Evolutionary conservation across 1,140 invertebrate species (phyloP).

Genomic region (Apis florea): DNA sequence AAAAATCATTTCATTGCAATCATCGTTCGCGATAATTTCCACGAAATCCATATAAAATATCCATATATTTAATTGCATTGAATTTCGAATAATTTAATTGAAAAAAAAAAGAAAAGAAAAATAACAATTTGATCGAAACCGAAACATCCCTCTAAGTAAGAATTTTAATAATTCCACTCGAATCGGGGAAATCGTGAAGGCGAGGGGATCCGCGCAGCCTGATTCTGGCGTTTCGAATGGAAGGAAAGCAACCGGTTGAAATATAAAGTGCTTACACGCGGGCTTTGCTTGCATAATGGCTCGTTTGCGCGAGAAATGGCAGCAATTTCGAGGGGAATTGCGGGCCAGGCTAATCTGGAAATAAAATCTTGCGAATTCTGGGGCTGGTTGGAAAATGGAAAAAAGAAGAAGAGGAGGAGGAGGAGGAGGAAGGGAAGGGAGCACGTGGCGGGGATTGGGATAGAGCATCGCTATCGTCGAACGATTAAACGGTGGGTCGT

Average conservation of each 20-base stretch:
- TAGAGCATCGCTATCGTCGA: conserved; percentile 2
- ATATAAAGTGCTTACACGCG: conserved; percentile 53
- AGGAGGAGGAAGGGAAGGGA: too few species aligned
- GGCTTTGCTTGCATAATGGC: conserved; percentile 47
- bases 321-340: conserved; percentile 51
- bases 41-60: too few species aligned
- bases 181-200: neutral
- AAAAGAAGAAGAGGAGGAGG: neutral
- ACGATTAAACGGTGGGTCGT: conserved; percentile 22
- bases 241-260: conserved; percentile 31
- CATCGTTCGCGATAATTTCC: too few species aligned
- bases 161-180: neutral
- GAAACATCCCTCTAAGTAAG: too few species aligned
- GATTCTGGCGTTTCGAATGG: conserved; percentile 38
- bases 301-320: conserved; percentile 54
- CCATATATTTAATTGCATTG: too few species aligned
- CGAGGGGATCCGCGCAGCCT: too few species aligned
- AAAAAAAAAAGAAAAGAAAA: too few species aligned
- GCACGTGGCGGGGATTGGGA: neutral
- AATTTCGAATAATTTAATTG: too few species aligned
- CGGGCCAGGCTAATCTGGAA: conserved; percentile 44
- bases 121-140: too few species aligned
- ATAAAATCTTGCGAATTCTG: conserved; percentile 51
- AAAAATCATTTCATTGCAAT: too few species aligned
- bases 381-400: neutral